phyloP scores from a whole-genome alignment of 2,113 vertebrate species.

The Tor tambroides region DNA sequence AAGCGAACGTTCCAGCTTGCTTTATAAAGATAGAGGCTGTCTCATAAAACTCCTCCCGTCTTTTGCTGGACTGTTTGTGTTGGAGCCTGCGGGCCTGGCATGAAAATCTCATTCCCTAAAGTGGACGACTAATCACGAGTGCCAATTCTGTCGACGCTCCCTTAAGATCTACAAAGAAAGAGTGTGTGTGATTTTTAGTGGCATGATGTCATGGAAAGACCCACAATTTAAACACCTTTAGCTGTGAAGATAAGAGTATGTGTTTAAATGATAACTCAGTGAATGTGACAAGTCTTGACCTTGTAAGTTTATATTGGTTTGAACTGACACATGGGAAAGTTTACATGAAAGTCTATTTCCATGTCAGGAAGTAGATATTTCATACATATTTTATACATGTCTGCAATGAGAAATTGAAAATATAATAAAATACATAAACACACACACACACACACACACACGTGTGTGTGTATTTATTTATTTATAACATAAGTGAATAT shows the following conservation, averaged over 20 bases:
- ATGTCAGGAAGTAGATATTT: too few relatives aligned
- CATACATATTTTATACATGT: too few relatives aligned
- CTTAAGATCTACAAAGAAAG: neutral
- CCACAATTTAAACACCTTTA: constrained; percentile 19
- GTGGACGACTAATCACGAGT: constrained; percentile 24
- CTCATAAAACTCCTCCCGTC: constrained; percentile 19
- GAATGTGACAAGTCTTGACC: neutral
- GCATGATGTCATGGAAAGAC: constrained; percentile 40
- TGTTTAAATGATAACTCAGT: neutral
- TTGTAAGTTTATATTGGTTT: neutral
- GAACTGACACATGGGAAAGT: neutral
- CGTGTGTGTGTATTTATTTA: too few relatives aligned
- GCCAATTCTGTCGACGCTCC: constrained; percentile 27
- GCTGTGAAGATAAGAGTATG: neutral
- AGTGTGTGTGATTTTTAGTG: constrained; percentile 29
- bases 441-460: too few relatives aligned
- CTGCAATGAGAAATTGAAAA: neutral
- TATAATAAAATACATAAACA: too few relatives aligned
- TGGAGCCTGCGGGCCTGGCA: neutral
- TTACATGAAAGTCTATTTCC: neutral
- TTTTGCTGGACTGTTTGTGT: constrained; percentile 9
- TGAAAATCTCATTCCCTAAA: constrained; percentile 19
- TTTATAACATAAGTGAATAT: too few relatives aligned
- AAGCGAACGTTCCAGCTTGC: neutral
- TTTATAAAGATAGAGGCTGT: neutral